Evolutionary conservation across 1,140 invertebrate genomes (phyloP).

Genomic region (Prorops nasuta): DNA sequence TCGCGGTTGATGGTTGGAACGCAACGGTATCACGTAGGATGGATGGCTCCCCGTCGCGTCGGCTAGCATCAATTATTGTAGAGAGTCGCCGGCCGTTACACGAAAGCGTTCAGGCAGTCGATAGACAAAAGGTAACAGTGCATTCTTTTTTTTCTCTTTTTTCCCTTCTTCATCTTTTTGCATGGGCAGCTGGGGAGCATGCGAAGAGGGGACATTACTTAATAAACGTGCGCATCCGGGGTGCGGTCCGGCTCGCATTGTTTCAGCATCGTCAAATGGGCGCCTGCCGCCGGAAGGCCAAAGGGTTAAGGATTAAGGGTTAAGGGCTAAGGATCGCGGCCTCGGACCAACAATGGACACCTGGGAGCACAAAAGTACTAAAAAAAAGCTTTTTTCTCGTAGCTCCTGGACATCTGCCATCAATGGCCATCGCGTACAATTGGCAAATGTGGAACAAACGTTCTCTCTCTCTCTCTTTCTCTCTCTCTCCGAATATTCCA

Average conservation of each 20-base stretch:
- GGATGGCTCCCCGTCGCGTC: too few relatives aligned
- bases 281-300: conserved; percentile 40
- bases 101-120: conserved; percentile 36
- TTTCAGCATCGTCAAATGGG: conserved; percentile 51
- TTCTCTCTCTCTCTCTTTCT: too few relatives aligned
- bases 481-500: too few relatives aligned
- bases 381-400: conserved; percentile 21
- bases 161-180: too few relatives aligned
- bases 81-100: too few relatives aligned
- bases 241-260: conserved; percentile 52
- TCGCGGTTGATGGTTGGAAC: too few relatives aligned
- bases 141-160: too few relatives aligned
- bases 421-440: too few relatives aligned
- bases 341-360: conserved; percentile 41
- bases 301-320: conserved; percentile 46
- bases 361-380: conserved; percentile 31
- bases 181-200: conserved; percentile 31
- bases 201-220: conserved; percentile 41
- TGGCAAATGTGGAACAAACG: too few relatives aligned
- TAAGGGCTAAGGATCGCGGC: conserved; percentile 31
- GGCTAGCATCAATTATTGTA: too few relatives aligned
- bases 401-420: neutral
- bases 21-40: too few relatives aligned
- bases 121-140: conserved; percentile 23
- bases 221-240: conserved; percentile 51